Percentiles rank a stretch among this genome's conserved stretches.
phyloP scores from a whole-genome alignment of 2,888 invertebrate species.

The Acheta domesticus region DNA sequence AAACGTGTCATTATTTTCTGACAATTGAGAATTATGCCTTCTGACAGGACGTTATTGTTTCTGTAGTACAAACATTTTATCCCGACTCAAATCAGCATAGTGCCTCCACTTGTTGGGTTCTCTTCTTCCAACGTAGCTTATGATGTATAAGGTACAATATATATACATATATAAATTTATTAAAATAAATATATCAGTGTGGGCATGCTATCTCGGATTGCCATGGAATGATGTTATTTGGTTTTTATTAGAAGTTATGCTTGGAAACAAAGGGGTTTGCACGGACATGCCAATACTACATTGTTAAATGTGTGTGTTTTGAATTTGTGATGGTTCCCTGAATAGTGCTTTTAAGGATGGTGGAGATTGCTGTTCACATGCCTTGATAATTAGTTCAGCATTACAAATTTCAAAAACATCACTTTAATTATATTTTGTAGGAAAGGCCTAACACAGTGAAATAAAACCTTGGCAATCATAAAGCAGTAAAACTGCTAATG shows the following conservation, averaged over 20 bases:
- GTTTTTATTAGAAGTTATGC: neutral
- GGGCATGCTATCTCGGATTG: neutral
- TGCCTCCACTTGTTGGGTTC: slow-evolving; percentile 1
- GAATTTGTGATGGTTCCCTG: neutral
- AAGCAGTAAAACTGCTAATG: neutral
- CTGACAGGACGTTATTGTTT: slow-evolving; percentile 4
- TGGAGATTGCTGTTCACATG: neutral
- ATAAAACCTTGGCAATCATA: neutral
- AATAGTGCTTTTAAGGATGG: neutral
- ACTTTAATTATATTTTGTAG: neutral
- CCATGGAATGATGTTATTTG: slow-evolving; percentile 9
- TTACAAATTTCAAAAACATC: neutral
- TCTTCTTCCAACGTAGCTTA: slow-evolving; percentile 1
- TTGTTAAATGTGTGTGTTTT: neutral
- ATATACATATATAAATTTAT: neutral
- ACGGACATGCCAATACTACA: neutral
- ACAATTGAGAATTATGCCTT: slow-evolving; percentile 9
- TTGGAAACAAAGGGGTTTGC: neutral
- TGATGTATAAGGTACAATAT: neutral
- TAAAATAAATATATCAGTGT: neutral
- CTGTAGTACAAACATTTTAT: slow-evolving; percentile 8
- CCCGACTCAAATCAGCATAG: slow-evolving; percentile 1
- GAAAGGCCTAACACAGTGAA: slow-evolving; percentile 7
- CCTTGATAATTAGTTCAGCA: neutral
- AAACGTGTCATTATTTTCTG: slow-evolving; percentile 11